Percentiles rank a stretch among this genome's conserved stretches.
These are phyloP conservation scores for Eucera pruinosa DNA, from an alignment of 2,888 invertebrate species.

Conservation along the genomic window DNA sequence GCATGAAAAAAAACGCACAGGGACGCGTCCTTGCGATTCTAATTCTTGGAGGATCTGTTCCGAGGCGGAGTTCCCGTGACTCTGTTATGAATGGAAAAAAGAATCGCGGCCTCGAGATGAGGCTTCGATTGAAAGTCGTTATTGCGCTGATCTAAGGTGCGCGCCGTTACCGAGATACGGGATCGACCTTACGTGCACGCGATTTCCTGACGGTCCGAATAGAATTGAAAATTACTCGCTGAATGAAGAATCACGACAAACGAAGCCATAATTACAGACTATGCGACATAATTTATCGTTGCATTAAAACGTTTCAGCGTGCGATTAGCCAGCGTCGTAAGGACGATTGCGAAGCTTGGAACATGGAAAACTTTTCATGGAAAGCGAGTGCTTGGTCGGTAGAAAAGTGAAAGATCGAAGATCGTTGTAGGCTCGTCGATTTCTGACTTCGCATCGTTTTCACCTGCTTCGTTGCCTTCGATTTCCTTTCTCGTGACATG, in stretches of 20 bases:
- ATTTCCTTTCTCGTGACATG: no score
- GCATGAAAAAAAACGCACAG: slow-evolving; percentile 27
- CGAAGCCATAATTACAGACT: slow-evolving; percentile 33
- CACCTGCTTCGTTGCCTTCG: no score
- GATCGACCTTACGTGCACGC: slow-evolving; percentile 21
- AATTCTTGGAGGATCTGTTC: slow-evolving; percentile 23
- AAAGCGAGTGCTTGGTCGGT: not conserved
- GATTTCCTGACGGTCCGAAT: slow-evolving; percentile 27
- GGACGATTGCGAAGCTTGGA: not conserved
- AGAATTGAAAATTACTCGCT: slow-evolving; percentile 26
- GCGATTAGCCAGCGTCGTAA: not conserved
- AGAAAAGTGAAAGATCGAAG: slow-evolving; percentile 22
- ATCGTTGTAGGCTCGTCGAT: no score
- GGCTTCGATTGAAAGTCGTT: slow-evolving; percentile 50
- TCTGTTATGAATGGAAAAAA: slow-evolving; percentile 39
- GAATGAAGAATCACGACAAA: slow-evolving; percentile 2
- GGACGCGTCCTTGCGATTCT: slow-evolving; percentile 56
- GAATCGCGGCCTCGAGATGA: slow-evolving; percentile 45
- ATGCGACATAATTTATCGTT: slow-evolving; percentile 22
- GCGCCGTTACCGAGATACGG: slow-evolving; percentile 4
- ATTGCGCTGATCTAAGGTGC: slow-evolving; percentile 25
- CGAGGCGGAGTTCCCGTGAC: slow-evolving; percentile 22
- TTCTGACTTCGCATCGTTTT: no score
- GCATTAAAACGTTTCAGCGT: not conserved
- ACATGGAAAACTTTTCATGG: not conserved